Base-by-base conservation (phyloP, 2,888 invertebrate genomes). In the Patella depressa region DNA sequence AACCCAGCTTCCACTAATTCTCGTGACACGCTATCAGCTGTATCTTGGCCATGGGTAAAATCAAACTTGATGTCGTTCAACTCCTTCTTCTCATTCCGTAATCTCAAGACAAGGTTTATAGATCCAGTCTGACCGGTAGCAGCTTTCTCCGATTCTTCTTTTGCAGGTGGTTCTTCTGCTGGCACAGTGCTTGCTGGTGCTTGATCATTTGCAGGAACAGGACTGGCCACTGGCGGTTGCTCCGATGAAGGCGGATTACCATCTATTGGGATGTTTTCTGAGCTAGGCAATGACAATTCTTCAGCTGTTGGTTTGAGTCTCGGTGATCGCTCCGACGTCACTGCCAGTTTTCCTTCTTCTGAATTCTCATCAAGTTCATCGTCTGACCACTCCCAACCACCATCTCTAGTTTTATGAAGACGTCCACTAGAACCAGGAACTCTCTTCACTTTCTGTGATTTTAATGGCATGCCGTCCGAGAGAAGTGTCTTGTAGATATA, bases 361-460 rank as follows among this genome's bases (percentile, higher is more conserved):
- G 87, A 88, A 19, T 86, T 82, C 54, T 84, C 86, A 75, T 90
- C 90, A 80, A 97, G 96, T 89, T 98, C 98, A 89, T 96, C 97
- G 87, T 97, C 97, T 79, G 97, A 98, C 98, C 98, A 99, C 80
- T 98, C 97, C 98, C 98, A 98, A 91, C 97, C 97, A 59, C 98
- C 98, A 45, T 97, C 97, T 87, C 97, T 96, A 84, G 97, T 98
- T 88, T 98, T 95, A 84, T 91, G 91, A 59, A 92, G 87, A 7
- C 91, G 86, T 3, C 92, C 92, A 80, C 91, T 91, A 3, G 90
- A 90, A 0, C 91, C 91, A 2, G 91, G 90, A 5, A 90, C 90
- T 29, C 91, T 84, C 79, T 90, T 90, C 65, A 90, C 90, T 94
- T 97, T 98, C 90, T 96, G 95, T 14, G 97, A 96, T 88, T 97